Percentiles rank a stretch among this genome's conserved stretches.
Conservation (phyloP, 1,140 invertebrate genomes). For the Mycetomoellerius zeteki region DNA sequence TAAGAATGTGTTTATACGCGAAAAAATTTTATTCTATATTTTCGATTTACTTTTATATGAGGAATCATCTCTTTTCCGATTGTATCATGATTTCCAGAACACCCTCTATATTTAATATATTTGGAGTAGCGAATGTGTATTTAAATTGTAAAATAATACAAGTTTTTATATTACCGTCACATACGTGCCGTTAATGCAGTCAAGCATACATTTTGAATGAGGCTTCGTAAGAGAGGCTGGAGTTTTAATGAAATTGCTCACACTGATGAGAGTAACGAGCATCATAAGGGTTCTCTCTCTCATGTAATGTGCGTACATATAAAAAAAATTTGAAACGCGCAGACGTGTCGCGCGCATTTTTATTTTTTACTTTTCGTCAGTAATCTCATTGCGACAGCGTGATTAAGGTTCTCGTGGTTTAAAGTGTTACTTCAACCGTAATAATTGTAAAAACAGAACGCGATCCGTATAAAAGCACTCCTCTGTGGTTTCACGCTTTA, state of each 20-base stretch:
- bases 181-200: conserved; percentile 59
- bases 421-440: conserved; percentile 23
- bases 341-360: conserved; percentile 30
- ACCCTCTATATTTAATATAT: not conserved
- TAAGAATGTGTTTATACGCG: no score
- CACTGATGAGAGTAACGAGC: conserved; percentile 77
- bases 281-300: conserved; percentile 69
- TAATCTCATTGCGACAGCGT: conserved; percentile 47
- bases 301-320: not conserved
- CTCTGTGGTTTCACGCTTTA: not conserved
- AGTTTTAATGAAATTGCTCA: conserved; percentile 78
- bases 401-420: conserved; percentile 44
- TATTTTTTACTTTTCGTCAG: conserved; percentile 38
- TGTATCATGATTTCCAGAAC: no score
- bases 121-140: not conserved
- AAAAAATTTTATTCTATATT: no score
- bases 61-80: no score
- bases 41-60: no score
- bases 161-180: conserved; percentile 33
- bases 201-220: conserved; percentile 54
- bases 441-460: conserved; percentile 51
- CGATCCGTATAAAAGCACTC: conserved; percentile 22
- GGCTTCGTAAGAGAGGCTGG: conserved; percentile 34
- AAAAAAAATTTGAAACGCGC: conserved; percentile 50
- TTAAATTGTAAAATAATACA: conserved; percentile 46